Conservation (phyloP, 2,797 vertebrate species). For the Chelon labrosus region DNA sequence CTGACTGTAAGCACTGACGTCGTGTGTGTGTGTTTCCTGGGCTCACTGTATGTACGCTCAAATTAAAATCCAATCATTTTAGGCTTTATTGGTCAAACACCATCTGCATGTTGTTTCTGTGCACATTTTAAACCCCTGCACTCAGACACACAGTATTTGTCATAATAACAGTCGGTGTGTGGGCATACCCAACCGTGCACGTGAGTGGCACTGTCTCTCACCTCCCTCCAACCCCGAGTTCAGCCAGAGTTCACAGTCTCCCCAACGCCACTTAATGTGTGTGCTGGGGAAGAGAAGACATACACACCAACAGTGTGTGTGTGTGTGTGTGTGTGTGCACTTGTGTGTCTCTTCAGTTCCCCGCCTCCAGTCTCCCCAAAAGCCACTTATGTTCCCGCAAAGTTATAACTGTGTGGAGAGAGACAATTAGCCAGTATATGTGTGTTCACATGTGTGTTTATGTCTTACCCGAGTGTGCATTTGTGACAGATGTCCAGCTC, state of each 20-base stretch:
- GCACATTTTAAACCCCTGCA: not conserved
- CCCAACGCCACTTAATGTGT: conserved; percentile 65
- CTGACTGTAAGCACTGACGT: conserved; percentile 38
- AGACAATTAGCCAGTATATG: conserved; percentile 63
- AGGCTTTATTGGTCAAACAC: conserved; percentile 20
- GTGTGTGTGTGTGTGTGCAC: conserved; percentile 31
- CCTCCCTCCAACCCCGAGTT: conserved; percentile 80
- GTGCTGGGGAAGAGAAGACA: conserved; percentile 37
- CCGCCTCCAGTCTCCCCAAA: conserved; percentile 73
- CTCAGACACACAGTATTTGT: conserved; percentile 6
- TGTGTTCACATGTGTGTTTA: conserved; percentile 43
- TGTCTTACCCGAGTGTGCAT: conserved; percentile 22
- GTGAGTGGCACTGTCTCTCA: conserved; percentile 66
- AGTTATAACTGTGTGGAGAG: conserved; percentile 66
- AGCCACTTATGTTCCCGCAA: conserved; percentile 72
- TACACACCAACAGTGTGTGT: conserved; percentile 10
- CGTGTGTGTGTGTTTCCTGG: conserved; percentile 9
- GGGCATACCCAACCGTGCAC: conserved; percentile 21
- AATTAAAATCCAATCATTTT: conserved; percentile 13
- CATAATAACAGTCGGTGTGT: conserved; percentile 16
- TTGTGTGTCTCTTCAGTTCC: conserved; percentile 35
- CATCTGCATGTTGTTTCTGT: conserved; percentile 19
- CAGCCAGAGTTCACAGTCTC: conserved; percentile 78
- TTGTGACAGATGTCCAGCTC: conserved; percentile 51
- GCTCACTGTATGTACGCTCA: conserved; percentile 12